Percentiles rank a stretch among this genome's conserved stretches.
Evolutionary conservation across 2,888 invertebrate genomes (phyloP).

Genomic region (Athetis lepigone): DNA sequence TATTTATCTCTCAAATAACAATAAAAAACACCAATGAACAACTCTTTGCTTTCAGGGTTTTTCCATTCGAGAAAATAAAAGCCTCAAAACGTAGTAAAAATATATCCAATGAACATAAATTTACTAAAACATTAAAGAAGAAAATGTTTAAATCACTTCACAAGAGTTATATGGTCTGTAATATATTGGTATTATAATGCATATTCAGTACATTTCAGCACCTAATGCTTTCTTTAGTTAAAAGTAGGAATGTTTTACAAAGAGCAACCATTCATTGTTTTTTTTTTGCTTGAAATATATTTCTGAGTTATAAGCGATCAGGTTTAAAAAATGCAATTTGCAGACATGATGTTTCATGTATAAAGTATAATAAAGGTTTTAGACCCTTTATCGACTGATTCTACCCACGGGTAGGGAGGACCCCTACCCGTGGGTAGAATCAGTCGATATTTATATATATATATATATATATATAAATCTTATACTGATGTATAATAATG

Average conservation of each 20-base stretch:
- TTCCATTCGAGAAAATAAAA: slow-evolving; percentile 55
- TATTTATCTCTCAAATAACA: no score
- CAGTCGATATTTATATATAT: no score
- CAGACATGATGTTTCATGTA: slow-evolving; percentile 2
- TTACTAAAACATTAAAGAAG: slow-evolving; percentile 58
- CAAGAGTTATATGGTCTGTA: slow-evolving; percentile 45
- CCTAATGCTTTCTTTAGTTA: slow-evolving; percentile 32
- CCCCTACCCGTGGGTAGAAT: no score
- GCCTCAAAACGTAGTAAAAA: slow-evolving; percentile 71
- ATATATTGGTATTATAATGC: slow-evolving; percentile 56
- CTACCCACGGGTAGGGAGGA: no score
- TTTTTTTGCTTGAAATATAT: slow-evolving; percentile 19
- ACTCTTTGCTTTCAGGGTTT: slow-evolving; percentile 33
- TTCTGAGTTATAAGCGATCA: slow-evolving; percentile 19
- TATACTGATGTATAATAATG: no score
- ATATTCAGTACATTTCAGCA: slow-evolving; percentile 44
- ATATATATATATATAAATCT: no score
- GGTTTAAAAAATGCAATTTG: slow-evolving; percentile 27
- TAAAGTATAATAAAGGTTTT: background rate
- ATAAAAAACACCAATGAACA: slow-evolving; percentile 48
- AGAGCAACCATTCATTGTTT: slow-evolving; percentile 14
- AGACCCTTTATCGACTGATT: no score
- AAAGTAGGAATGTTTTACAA: slow-evolving; percentile 28
- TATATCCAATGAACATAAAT: slow-evolving; percentile 79
- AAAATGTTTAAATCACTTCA: slow-evolving; percentile 68